Percentiles rank a stretch among this genome's conserved stretches.
Conservation (phyloP, 2,113 vertebrate species). For the Potamarius usumacintae region DNA sequence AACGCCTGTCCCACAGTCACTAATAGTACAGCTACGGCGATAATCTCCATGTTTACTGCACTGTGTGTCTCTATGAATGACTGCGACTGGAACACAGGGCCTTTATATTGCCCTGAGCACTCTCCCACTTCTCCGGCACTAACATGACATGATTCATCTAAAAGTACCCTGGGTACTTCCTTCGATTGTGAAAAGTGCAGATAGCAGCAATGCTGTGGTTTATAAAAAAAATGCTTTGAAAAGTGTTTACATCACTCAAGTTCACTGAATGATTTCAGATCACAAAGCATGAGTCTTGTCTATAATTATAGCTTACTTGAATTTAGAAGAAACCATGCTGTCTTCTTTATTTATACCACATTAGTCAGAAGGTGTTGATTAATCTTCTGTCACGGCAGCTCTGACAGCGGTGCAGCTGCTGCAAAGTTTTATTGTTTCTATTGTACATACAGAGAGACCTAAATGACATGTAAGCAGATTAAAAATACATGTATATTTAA, state of each 20-base stretch:
- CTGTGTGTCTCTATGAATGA: not conserved
- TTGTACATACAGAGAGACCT: not conserved
- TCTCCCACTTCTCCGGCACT: constrained; percentile 1
- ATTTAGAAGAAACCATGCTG: not conserved
- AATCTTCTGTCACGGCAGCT: not conserved
- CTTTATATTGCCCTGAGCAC: constrained; percentile 37
- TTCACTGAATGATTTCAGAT: not conserved
- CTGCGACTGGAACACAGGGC: not conserved
- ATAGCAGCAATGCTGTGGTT: not conserved
- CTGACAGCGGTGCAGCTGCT: not conserved
- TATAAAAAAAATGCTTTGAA: constrained; percentile 15
- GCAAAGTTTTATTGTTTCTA: not conserved
- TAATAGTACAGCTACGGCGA: constrained; percentile 31
- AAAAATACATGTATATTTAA: not conserved
- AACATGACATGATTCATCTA: constrained; percentile 46
- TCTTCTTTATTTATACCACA: not conserved
- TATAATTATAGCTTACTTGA: not conserved
- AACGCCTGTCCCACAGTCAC: constrained; percentile 13
- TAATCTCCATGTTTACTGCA: constrained; percentile 38
- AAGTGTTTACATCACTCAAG: constrained; percentile 10
- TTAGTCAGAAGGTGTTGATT: not conserved
- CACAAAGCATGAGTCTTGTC: not conserved
- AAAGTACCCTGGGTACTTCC: constrained; percentile 50
- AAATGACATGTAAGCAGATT: not conserved
- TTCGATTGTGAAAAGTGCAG: not conserved